Evolutionary conservation across 2,797 vertebrate genomes (phyloP).

Genomic region (Brachyalestes nurse): DNA sequence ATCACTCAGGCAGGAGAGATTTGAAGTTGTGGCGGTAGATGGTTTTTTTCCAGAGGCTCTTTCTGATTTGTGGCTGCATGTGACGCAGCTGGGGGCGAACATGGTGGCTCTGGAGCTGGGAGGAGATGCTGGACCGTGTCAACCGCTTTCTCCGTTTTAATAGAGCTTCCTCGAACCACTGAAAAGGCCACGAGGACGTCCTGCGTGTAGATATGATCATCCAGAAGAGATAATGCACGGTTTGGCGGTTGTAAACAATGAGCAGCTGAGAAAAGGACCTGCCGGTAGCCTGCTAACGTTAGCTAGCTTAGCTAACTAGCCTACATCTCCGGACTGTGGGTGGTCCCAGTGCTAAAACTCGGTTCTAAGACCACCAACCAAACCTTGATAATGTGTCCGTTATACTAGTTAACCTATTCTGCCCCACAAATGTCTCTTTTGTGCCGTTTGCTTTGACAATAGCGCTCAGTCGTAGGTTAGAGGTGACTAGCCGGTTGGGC

Average conservation of each 20-base stretch:
- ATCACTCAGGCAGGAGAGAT: not conserved
- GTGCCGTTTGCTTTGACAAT: conserved; percentile 21
- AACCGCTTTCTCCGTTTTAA: conserved; percentile 47
- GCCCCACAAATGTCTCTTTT: conserved; percentile 25
- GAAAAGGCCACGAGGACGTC: conserved; percentile 21
- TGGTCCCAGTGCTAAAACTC: conserved; percentile 37
- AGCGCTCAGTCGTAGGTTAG: conserved; percentile 41
- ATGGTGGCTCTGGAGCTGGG: conserved; percentile 80
- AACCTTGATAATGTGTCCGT: not conserved
- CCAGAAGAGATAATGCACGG: conserved; percentile 54
- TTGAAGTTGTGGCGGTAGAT: not conserved
- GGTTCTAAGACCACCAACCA: not conserved
- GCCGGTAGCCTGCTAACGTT: conserved; percentile 64
- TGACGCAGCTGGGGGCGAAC: conserved; percentile 73
- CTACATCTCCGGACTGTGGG: conserved; percentile 32
- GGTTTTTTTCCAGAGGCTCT: not conserved
- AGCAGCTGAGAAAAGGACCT: conserved; percentile 38
- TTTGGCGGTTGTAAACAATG: conserved; percentile 62
- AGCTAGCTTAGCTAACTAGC: conserved; percentile 68
- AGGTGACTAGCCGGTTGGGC: conserved; percentile 58
- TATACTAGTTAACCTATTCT: not conserved
- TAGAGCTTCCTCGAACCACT: conserved; percentile 33
- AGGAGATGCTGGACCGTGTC: conserved; percentile 69
- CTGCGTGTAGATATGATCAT: conserved; percentile 53
- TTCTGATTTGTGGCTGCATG: conserved; percentile 57